Percentiles rank a stretch among this genome's conserved stretches.
phyloP scores from a whole-genome alignment of 2,113 vertebrate genomes.

The Clarias magur region DNA sequence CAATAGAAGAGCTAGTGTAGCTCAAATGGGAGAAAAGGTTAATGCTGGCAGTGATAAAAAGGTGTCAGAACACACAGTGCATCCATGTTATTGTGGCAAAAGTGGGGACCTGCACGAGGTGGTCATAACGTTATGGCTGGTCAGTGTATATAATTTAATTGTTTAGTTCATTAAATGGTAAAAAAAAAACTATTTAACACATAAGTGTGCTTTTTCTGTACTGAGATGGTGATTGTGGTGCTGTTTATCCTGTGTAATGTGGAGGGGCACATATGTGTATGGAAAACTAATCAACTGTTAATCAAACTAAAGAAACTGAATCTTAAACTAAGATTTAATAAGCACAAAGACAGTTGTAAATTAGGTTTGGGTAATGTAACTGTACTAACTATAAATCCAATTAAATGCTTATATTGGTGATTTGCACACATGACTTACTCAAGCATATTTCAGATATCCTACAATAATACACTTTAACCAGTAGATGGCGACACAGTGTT shows the following conservation, averaged over 20 bases:
- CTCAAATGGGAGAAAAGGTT: no score
- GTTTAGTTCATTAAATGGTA: neutral
- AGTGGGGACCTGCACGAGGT: no score
- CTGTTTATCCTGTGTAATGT: no score
- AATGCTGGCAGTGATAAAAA: no score
- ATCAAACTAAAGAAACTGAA: neutral
- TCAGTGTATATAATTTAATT: neutral
- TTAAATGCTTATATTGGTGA: neutral
- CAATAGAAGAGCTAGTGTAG: no score
- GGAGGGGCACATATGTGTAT: no score
- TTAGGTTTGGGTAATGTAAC: neutral
- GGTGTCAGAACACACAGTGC: no score
- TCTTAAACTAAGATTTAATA: neutral
- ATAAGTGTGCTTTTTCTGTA: no score
- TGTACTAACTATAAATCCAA: neutral
- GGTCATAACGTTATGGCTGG: no score
- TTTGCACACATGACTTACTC: neutral
- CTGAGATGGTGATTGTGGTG: no score
- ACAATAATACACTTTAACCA: neutral
- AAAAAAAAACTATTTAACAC: neutral
- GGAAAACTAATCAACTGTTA: neutral
- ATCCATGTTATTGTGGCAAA: neutral
- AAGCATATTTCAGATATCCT: neutral
- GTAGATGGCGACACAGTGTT: neutral
- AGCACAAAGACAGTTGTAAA: neutral